Evolutionary conservation across 1,140 invertebrate genomes (phyloP).

Genomic region (Panagrolaimus sp.): DNA sequence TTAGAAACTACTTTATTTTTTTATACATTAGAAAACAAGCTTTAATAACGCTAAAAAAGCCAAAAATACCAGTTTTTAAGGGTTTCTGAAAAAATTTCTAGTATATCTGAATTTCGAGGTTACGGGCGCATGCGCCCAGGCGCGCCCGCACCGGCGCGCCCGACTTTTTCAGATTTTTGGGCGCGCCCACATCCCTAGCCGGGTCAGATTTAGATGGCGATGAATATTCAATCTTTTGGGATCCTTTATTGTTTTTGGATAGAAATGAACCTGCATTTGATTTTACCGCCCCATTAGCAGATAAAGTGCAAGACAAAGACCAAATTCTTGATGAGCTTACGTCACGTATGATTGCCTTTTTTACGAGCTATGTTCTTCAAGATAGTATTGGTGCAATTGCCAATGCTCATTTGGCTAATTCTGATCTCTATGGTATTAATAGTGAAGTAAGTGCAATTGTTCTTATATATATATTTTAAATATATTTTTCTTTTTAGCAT

Average conservation of each 20-base stretch:
- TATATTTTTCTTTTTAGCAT: not conserved
- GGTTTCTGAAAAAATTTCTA: too few species aligned
- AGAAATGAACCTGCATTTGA: constrained; percentile 34
- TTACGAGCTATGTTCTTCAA: constrained; percentile 47
- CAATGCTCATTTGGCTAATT: constrained; percentile 51
- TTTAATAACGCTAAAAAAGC: too few species aligned
- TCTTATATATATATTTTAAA: not conserved
- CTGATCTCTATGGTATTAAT: constrained; percentile 36
- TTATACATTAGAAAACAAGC: too few species aligned
- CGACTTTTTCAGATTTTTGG: too few species aligned
- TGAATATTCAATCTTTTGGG: constrained; percentile 54
- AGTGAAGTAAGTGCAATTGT: constrained; percentile 25
- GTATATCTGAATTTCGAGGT: too few species aligned
- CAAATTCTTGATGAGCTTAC: constrained; percentile 25
- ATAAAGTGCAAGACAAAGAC: not conserved
- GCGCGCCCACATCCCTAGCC: too few species aligned
- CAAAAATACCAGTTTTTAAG: too few species aligned
- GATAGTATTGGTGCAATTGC: constrained; percentile 52
- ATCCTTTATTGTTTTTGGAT: constrained; percentile 40
- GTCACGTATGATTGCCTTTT: constrained; percentile 55
- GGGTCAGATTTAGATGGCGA: constrained; percentile 56
- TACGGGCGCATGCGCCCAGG: too few species aligned
- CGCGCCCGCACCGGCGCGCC: too few species aligned
- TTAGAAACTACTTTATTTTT: too few species aligned
- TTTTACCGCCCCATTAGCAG: constrained; percentile 22